Base-by-base conservation (phyloP, 2,888 invertebrate species). In the Altica lythri region DNA sequence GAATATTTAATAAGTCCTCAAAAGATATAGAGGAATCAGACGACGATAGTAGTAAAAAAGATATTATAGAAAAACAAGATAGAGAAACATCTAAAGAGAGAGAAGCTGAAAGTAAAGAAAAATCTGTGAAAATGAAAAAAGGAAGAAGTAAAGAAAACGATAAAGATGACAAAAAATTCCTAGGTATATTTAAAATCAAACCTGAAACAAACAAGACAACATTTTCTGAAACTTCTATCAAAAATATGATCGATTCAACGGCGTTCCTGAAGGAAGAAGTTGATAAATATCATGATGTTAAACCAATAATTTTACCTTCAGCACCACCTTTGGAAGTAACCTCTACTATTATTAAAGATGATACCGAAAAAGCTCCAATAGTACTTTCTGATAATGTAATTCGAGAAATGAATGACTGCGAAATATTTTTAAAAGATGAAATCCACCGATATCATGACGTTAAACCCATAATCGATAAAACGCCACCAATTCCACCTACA, bases 61-160 rank as follows among this genome's bases (percentile, higher is more conserved):
- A 70, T 51, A 71, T 74, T 25, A 64, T 73, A 13, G 74, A 75
- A 55, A 75, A 75, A 60, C 75, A 74, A 43, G 73, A 74, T 34
- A 64, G 65, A 38, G 73, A 75, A 62, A 60, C 69, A 16, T 72
- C 72, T 0, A 72, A 72, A 60, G 72, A 75, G 59, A 37, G 18
- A 12, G 42, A 47, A 18, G 25, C 40, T 12, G 50, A 50, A 32
- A 25, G 32, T 22, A 52, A 30, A 32, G 29, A 43, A 16, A 47
- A 45, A 34, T 53, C 56, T 30, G 52, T 52, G n/a, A 61, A 58
- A 50, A 1, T 42, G 4, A 60, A 53, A 18, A 58, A 52, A 42
- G 13, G 43, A 25, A 60, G 58, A 57, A 57, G 54, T 52, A 56
- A 40, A 34, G 62, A n/a, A n/a, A n/a, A n/a, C n/a, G n/a, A 63